Conservation (phyloP, 2,888 invertebrate species). For the Spilosoma lubricipeda region DNA sequence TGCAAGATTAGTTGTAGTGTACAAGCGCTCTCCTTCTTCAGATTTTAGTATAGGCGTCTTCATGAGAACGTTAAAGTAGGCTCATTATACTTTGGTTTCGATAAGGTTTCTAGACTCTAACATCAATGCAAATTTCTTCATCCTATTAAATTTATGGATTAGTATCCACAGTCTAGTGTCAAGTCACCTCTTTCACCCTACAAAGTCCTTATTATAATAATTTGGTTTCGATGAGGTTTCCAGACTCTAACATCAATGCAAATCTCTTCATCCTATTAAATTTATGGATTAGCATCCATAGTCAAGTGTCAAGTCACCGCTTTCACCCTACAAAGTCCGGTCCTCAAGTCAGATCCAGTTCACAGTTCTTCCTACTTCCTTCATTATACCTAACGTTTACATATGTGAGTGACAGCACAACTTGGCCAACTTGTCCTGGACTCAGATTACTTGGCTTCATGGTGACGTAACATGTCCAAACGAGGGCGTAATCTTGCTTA, state of each 20-base stretch:
- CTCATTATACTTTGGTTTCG: not conserved
- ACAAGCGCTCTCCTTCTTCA: too few species aligned
- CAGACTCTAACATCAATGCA: not conserved
- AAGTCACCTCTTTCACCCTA: not conserved
- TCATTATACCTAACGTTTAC: not conserved
- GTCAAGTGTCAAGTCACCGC: not conserved
- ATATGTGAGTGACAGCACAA: not conserved
- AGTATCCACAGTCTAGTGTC: not conserved
- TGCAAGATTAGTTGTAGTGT: too few species aligned
- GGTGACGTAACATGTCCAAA: not conserved
- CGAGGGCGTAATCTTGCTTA: not conserved
- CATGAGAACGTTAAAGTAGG: not conserved
- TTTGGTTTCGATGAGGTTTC: not conserved
- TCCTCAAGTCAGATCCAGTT: not conserved
- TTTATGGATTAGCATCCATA: not conserved
- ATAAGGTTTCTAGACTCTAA: not conserved
- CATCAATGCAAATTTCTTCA: not conserved
- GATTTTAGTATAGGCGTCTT: too few species aligned
- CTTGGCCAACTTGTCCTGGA: constrained; percentile 1
- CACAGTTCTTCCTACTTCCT: not conserved
- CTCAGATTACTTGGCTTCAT: not conserved
- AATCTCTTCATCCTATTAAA: not conserved
- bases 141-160: not conserved
- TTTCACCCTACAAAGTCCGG: not conserved
- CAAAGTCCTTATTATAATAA: too few species aligned